Evolutionary conservation across 2,888 invertebrate species (phyloP), one percentile per base, ranked within the genome.

Genomic region (Oscheius sp.): DNA sequence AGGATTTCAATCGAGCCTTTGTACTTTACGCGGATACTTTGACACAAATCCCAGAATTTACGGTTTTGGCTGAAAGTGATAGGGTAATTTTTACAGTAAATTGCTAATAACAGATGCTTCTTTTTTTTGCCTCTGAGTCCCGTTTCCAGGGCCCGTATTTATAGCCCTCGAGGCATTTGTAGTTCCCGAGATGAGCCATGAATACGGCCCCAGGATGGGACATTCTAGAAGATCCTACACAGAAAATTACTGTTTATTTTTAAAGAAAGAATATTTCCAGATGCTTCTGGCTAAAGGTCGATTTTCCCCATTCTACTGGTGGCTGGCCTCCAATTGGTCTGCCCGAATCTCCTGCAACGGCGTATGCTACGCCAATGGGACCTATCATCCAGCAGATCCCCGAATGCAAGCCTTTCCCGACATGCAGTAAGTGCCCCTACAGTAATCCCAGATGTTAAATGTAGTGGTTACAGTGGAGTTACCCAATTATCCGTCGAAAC

Each of bases 221-320:
- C 9, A 9, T 63, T 16, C n/a, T 18, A 43, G 23, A 29, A 63
- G n/a, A n/a, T n/a, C n/a, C n/a, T n/a, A n/a, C n/a, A n/a, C n/a
- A n/a, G n/a, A n/a, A n/a, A n/a, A n/a, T n/a, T n/a, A n/a, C n/a
- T n/a, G n/a, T n/a, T n/a, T n/a, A n/a, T n/a, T n/a, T n/a, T n/a
- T n/a, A n/a, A n/a, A n/a, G n/a, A 21, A 46, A 21, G n/a, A 66
- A 43, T 29, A 29, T 49, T n/a, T 52, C 71, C 69, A 80, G 75
- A 76, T 83, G 69, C 58, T 58, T 25, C 53, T 84, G n/a, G 85
- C 82, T 12, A 85, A 86, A 55, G 71, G 73, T 41, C 78, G 85
- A 12, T 86, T 85, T 72, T 76, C 83, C 25, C 68, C 84, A 2
- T 86, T 84, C 74, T 85, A 86, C 72, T 86, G 85, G 85, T 84